A percentile compares a stretch with the other conserved stretches of the same genome.
Conservation (phyloP, 2,888 invertebrate genomes). For the Lordiphosa fenestrarum region DNA sequence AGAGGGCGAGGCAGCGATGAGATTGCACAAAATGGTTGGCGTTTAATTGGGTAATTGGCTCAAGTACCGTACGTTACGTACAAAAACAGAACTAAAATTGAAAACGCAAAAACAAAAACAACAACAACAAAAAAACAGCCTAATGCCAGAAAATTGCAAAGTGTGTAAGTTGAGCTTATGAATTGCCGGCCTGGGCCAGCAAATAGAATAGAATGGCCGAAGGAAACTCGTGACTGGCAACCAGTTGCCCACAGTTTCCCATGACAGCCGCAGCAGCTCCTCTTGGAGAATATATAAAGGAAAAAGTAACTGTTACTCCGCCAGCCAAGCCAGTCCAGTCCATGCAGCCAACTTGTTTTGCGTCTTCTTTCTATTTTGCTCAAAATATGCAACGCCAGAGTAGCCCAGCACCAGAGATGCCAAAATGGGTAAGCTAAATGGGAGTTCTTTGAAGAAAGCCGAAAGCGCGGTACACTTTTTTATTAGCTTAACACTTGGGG, state of each 20-base stretch:
- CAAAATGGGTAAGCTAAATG: conserved; percentile 5
- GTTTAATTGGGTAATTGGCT: conserved; percentile 76
- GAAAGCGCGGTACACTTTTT: conserved; percentile 15
- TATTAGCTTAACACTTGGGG: background rate
- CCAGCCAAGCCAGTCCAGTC: conserved; percentile 23
- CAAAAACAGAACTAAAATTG: conserved; percentile 51
- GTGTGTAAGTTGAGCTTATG: conserved; percentile 43
- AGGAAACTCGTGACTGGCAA: conserved; percentile 50
- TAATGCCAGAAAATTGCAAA: conserved; percentile 63
- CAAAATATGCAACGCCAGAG: conserved; percentile 35
- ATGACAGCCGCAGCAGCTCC: conserved; percentile 29
- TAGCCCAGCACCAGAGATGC: conserved; percentile 31
- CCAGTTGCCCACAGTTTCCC: conserved; percentile 45
- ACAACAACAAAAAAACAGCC: conserved; percentile 20
- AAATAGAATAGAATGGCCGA: conserved; percentile 34
- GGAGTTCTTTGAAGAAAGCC: too few relatives aligned
- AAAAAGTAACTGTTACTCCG: conserved; percentile 71
- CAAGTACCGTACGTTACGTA: conserved; percentile 68
- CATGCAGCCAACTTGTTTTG: conserved; percentile 53
- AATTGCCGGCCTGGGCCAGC: conserved; percentile 37
- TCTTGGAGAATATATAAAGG: conserved; percentile 21
- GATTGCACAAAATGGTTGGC: conserved; percentile 69
- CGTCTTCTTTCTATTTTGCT: conserved; percentile 61
- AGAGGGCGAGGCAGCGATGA: conserved; percentile 56
- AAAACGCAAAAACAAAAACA: conserved; percentile 50